A percentile compares a stretch with the other conserved stretches of the same genome.
Conservation (phyloP, 2,113 vertebrate species). For the Syrmaticus mikado region DNA sequence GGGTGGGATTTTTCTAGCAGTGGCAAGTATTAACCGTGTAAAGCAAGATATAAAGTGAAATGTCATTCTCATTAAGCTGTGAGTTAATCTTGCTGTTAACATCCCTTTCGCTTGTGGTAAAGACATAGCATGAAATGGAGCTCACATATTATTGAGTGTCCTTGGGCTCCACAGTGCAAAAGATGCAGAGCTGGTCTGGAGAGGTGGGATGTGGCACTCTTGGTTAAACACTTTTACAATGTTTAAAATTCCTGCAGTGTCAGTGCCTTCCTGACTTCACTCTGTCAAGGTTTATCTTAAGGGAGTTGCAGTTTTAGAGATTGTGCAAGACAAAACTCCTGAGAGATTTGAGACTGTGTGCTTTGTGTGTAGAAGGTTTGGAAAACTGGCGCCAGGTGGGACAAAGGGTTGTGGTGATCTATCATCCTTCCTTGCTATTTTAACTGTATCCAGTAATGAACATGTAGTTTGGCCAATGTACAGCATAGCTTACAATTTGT, state of each 20-base stretch:
- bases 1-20: not conserved
- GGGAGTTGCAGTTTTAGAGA: not conserved
- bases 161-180: not conserved
- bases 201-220: not conserved
- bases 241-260: not conserved
- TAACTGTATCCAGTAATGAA: not conserved
- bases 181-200: not conserved
- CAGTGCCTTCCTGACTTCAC: not conserved
- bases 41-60: not conserved
- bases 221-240: not conserved
- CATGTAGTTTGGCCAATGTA: not conserved
- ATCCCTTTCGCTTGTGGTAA: not conserved
- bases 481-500: not conserved
- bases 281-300: not conserved
- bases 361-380: not conserved
- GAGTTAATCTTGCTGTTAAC: not conserved
- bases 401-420: not conserved
- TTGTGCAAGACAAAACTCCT: not conserved
- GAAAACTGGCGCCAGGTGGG: not conserved
- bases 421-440: not conserved
- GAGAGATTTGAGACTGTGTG: rapidly evolving
- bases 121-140: not conserved
- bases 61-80: not conserved
- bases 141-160: rapidly evolving
- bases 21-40: not conserved